A percentile compares a stretch with the other conserved stretches of the same genome.
phyloP scores from a whole-genome alignment of 2,888 invertebrate species.

The Malacosoma neustria region DNA sequence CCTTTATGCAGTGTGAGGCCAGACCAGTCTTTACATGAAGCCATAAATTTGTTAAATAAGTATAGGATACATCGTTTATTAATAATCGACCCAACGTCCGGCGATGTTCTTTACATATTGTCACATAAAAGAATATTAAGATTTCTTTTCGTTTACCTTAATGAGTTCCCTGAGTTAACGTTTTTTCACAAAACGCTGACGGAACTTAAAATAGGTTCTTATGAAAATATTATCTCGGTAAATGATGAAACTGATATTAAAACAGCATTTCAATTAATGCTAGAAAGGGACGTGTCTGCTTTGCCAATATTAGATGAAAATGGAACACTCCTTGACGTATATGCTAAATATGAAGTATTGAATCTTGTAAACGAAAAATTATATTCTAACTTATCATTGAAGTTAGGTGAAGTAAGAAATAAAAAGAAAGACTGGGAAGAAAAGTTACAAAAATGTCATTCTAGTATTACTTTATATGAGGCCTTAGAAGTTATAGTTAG shows the following conservation, averaged over 20 bases:
- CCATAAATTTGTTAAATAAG: slow-evolving; percentile 58
- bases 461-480: slow-evolving; percentile 87
- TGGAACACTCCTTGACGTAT: slow-evolving; percentile 55
- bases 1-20: slow-evolving; percentile 55
- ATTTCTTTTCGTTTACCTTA: slow-evolving; percentile 64
- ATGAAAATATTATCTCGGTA: slow-evolving; percentile 54
- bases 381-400: slow-evolving; percentile 91
- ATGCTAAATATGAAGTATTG: slow-evolving; percentile 69
- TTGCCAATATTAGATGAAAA: slow-evolving; percentile 59
- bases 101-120: slow-evolving; percentile 61
- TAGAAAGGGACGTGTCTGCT: slow-evolving; percentile 65
- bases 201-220: slow-evolving; percentile 65
- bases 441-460: slow-evolving; percentile 91
- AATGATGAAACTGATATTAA: slow-evolving; percentile 55
- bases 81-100: slow-evolving; percentile 53
- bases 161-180: slow-evolving; percentile 66
- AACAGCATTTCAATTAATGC: slow-evolving; percentile 54
- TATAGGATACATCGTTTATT: slow-evolving; percentile 61
- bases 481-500: slow-evolving; percentile 94
- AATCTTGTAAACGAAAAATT: slow-evolving; percentile 95
- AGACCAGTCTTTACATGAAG: slow-evolving; percentile 63
- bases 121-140: slow-evolving; percentile 66
- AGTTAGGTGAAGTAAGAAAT: slow-evolving; percentile 88
- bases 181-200: slow-evolving; percentile 60
- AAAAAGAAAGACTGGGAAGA: slow-evolving; percentile 94